These are phyloP conservation scores for Echinarachnius parma DNA, from an alignment of 53 echinoderm and acorn worm species.

Conservation along the genomic window DNA sequence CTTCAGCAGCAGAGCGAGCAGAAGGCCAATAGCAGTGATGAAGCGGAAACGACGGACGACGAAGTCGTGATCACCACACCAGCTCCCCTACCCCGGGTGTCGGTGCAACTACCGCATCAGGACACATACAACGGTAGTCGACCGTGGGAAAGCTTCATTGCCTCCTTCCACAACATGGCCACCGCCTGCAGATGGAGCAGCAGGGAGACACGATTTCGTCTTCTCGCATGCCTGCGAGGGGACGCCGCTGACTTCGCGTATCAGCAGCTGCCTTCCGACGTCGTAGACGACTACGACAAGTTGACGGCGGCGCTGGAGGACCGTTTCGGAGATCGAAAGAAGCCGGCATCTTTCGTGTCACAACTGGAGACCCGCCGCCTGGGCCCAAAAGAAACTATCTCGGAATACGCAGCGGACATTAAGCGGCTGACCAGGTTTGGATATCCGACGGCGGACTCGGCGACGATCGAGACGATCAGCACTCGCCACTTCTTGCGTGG, in stretches of 20 bases:
- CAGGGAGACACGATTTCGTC: constrained; percentile 28
- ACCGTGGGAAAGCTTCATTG: constrained; percentile 33
- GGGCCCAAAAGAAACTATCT: constrained; percentile 2
- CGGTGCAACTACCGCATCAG: constrained; percentile 18
- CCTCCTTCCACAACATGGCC: constrained; percentile 6
- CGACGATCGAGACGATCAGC: constrained; percentile 40
- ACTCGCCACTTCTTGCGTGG: constrained; percentile 31
- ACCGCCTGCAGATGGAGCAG: constrained; percentile 36
- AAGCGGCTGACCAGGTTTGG: constrained; percentile 23
- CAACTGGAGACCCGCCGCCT: neutral
- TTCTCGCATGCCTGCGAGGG: constrained; percentile 37
- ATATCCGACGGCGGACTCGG: constrained; percentile 24
- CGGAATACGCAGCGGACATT: constrained; percentile 37
- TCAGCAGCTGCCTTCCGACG: neutral
- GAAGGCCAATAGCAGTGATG: no score
- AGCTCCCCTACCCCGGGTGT: no score
- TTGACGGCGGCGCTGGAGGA: neutral
- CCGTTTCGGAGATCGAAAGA: constrained; percentile 5
- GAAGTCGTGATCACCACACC: no score
- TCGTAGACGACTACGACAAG: neutral
- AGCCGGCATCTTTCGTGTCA: constrained; percentile 7
- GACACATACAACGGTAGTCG: constrained; percentile 17
- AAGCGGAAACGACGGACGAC: no score
- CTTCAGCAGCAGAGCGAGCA: no score
- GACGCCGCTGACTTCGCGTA: constrained; percentile 40